A percentile compares a stretch with the other conserved stretches of the same genome.
These are phyloP conservation scores for Siphamia tubifer DNA, from an alignment of 2,113 vertebrate species.

Conservation along the genomic window DNA sequence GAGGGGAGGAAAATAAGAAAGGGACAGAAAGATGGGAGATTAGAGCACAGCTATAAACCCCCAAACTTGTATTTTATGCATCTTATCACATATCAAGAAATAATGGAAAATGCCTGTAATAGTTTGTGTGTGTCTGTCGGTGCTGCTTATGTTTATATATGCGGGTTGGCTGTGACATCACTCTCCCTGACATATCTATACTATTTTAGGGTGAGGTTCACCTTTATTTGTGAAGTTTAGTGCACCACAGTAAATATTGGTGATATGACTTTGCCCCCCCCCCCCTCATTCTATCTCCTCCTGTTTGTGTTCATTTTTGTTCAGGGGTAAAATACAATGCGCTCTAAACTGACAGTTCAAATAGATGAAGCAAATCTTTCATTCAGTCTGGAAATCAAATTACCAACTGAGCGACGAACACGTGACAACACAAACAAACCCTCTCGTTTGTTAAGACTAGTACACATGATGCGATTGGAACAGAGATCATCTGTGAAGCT, in stretches of 20 bases:
- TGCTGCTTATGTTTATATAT: no score
- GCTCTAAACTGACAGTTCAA: neutral
- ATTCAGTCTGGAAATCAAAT: slow-evolving; percentile 25
- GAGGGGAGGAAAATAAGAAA: neutral
- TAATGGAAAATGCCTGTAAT: slow-evolving; percentile 10
- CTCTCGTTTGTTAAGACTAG: slow-evolving; percentile 5
- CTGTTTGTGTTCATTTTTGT: slow-evolving; percentile 7
- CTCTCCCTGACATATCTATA: slow-evolving; percentile 11
- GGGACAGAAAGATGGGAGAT: slow-evolving; percentile 32
- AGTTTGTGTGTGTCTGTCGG: neutral
- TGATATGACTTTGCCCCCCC: slow-evolving; percentile 4
- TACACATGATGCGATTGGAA: neutral
- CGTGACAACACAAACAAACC: slow-evolving; percentile 5
- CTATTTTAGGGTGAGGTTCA: slow-evolving; percentile 15
- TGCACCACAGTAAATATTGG: slow-evolving; percentile 42
- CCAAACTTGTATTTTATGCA: slow-evolving; percentile 44
- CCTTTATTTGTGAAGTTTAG: slow-evolving; percentile 36
- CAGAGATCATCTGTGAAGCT: neutral
- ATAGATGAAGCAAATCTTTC: slow-evolving; percentile 31
- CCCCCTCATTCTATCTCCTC: neutral
- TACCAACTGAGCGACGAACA: slow-evolving; percentile 17
- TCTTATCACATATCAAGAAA: slow-evolving; percentile 46
- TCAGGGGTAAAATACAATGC: slow-evolving; percentile 12
- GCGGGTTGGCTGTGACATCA: neutral
- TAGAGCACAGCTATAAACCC: slow-evolving; percentile 20